These are phyloP conservation scores for Troglohyphantes excavatus DNA, from an alignment of 2,888 invertebrate species.

Conservation along the genomic window DNA sequence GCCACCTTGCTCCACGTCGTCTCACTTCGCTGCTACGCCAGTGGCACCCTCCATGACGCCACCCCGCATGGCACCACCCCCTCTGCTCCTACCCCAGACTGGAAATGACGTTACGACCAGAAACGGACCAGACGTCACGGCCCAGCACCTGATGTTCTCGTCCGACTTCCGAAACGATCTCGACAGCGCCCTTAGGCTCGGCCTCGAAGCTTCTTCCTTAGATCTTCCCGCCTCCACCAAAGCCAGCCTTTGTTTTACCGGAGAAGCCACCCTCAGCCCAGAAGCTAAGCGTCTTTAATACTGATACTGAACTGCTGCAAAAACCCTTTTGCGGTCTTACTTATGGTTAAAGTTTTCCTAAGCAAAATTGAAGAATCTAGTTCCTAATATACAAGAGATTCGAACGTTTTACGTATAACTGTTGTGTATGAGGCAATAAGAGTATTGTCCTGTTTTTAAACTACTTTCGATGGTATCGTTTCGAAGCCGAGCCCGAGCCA, in stretches of 20 bases:
- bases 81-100: slow-evolving; percentile 70
- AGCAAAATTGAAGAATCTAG: slow-evolving; percentile 51
- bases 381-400: slow-evolving; percentile 59
- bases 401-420: slow-evolving; percentile 49
- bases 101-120: slow-evolving; percentile 65
- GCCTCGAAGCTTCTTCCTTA: slow-evolving; percentile 74
- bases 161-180: slow-evolving; percentile 76
- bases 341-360: slow-evolving; percentile 74
- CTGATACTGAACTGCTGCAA: not conserved
- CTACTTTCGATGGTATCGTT: slow-evolving; percentile 23
- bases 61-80: slow-evolving; percentile 70
- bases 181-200: slow-evolving; percentile 73
- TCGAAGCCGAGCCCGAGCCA: slow-evolving; percentile 76
- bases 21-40: slow-evolving; percentile 74
- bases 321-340: not conserved
- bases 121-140: slow-evolving; percentile 70
- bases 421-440: slow-evolving; percentile 57
- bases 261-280: slow-evolving; percentile 78
- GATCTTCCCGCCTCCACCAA: slow-evolving; percentile 74
- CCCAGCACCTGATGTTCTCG: slow-evolving; percentile 73
- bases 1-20: slow-evolving; percentile 66
- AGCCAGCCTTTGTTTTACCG: slow-evolving; percentile 74
- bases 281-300: slow-evolving; percentile 77
- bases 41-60: slow-evolving; percentile 75
- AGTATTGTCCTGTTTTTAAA: slow-evolving; percentile 63